These are phyloP conservation scores for Chrysolina americana DNA, from an alignment of 2,888 invertebrate species.

Conservation along the genomic window DNA sequence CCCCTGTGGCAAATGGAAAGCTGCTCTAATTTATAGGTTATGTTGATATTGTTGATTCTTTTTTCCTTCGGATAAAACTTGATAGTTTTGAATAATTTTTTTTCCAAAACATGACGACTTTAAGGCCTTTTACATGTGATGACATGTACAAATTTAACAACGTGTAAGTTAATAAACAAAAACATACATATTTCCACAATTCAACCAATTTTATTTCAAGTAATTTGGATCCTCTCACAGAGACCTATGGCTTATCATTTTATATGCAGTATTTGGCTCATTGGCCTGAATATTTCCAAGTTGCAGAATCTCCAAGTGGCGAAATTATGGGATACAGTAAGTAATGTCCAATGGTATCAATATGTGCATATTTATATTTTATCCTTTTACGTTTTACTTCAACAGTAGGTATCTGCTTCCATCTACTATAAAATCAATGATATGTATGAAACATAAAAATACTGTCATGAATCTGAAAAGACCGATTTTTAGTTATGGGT, in stretches of 20 bases:
- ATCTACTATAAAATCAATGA: no score
- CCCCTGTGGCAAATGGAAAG: no score
- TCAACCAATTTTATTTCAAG: constrained; percentile 72
- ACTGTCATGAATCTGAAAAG: background rate
- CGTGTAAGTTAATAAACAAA: constrained; percentile 81
- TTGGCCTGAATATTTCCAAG: constrained; percentile 99
- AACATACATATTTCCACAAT: constrained; percentile 21
- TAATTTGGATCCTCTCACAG: constrained; percentile 96
- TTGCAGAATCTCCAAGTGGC: constrained; percentile 95
- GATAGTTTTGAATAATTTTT: no score
- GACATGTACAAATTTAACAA: constrained; percentile 96
- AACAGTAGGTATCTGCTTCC: no score
- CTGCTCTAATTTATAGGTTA: no score
- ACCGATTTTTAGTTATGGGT: constrained; percentile 89
- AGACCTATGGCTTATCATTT: constrained; percentile 96
- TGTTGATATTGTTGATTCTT: no score
- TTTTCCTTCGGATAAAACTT: no score
- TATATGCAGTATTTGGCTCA: constrained; percentile 98
- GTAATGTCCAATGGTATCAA: constrained; percentile 62
- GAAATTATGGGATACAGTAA: constrained; percentile 99
- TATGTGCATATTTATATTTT: background rate
- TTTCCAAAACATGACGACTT: constrained; percentile 83
- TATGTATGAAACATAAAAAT: no score
- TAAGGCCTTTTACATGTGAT: constrained; percentile 92
- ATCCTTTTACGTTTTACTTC: background rate